Base-by-base conservation (phyloP, 2,797 vertebrate species). In the Mus caroli region DNA sequence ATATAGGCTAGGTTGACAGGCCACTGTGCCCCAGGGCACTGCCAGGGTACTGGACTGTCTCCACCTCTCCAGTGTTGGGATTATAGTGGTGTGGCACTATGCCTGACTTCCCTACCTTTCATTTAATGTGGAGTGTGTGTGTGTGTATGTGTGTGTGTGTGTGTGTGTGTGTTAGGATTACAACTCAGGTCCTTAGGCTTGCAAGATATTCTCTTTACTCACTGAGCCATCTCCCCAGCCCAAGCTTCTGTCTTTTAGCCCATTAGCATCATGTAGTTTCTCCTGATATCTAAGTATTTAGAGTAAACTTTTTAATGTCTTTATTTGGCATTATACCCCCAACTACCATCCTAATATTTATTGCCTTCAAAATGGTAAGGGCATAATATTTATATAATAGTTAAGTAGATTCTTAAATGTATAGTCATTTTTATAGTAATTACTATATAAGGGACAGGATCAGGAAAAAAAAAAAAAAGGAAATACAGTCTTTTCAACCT, bases 371-470 rank as follows among this genome's bases (percentile, higher is more conserved):
- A 85, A 85, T 92, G 71, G n/a, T 90, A 58, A 84, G 82, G 28
- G 4, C 20, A 87, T 76, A 34, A 50, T 89, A 56, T 52, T 84
- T 67, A 78, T 77, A 71, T 92, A 79, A 82, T 6, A 77, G 52
- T 84, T 62, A 91, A 34, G 2, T 26, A 90, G 17, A 37, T 89
- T 92, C 56, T 94, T 91, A 93, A 64, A 87, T 92, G 28, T 87
- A 13, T 94, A 80, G 75, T 67, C 19, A 90, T 15, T 93, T 85
- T 95, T 96, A 75, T 52, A 78, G 0, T 93, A 93, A 95, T 60
- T 90, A 62, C 43, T 90, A 90, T 76, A 28, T 75, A 50, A 95
- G 58, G 92, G 19, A 85, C 88, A 58, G 43, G 52, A 22, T 75
- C 76, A 80, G 43, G 10, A 75, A 80, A 92, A 71, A 79, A 71